A percentile compares a stretch with the other conserved stretches of the same genome.
Conservation (phyloP, 2,888 invertebrate genomes). For the Strigamia transsilvanica region DNA sequence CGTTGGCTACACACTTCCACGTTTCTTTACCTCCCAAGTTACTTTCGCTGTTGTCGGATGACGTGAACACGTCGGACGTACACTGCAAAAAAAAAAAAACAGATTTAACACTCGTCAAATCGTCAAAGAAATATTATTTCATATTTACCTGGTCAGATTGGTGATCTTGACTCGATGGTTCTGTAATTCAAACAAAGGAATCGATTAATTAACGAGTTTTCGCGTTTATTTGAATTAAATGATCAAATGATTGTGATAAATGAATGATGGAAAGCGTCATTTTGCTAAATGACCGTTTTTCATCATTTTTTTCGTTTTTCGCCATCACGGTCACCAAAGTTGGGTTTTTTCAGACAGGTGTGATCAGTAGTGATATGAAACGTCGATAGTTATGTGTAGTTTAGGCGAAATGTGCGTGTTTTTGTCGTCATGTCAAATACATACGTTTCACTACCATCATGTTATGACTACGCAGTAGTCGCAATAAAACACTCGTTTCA, state of each 20-base stretch:
- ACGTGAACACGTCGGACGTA: background rate
- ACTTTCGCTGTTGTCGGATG: conserved; percentile 24
- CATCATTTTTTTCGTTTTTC: background rate
- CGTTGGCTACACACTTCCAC: background rate
- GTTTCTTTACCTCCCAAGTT: background rate
- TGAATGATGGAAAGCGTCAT: too few relatives aligned
- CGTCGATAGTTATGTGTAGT: background rate
- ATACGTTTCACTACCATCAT: conserved; percentile 20
- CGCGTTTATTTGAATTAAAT: too few relatives aligned
- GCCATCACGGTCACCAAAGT: too few relatives aligned
- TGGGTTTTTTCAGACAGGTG: too few relatives aligned
- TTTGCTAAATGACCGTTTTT: background rate
- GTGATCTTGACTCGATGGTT: conserved; percentile 34
- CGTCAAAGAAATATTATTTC: background rate
- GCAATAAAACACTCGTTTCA: background rate
- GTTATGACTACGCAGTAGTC: conserved; percentile 14
- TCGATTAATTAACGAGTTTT: too few relatives aligned
- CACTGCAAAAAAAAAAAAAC: too few relatives aligned
- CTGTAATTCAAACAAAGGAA: background rate
- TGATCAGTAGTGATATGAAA: background rate
- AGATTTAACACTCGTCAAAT: too few relatives aligned
- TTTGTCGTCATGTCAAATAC: background rate
- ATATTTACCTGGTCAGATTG: conserved; percentile 23
- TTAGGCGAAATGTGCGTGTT: background rate
- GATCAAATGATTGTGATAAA: too few relatives aligned